These are phyloP conservation scores for Cichladusa arquata DNA, from an alignment of 2,113 vertebrate species.

Conservation along the genomic window DNA sequence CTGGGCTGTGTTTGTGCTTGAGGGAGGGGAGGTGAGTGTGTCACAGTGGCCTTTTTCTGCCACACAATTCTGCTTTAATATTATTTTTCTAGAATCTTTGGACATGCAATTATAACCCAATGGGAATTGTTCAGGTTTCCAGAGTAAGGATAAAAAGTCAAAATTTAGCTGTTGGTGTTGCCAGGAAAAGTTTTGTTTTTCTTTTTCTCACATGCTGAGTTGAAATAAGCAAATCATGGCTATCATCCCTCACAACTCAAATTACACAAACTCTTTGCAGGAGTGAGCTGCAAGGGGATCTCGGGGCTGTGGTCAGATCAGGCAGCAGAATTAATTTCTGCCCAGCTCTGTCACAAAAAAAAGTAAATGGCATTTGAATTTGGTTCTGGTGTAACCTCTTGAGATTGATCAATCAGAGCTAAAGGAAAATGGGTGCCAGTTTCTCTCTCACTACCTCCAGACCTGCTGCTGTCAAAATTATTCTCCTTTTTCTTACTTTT, in stretches of 20 bases:
- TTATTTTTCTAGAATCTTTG: neutral
- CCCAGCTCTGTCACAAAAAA: neutral
- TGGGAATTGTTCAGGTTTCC: neutral
- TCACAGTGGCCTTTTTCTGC: neutral
- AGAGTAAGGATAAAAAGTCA: neutral
- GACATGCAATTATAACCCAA: neutral
- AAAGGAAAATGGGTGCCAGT: neutral
- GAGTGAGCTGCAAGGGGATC: neutral
- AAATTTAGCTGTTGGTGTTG: neutral
- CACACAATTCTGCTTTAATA: neutral
- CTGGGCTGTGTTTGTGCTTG: neutral
- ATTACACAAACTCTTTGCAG: neutral
- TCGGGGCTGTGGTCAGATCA: neutral
- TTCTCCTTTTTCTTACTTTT: neutral
- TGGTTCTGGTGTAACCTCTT: neutral
- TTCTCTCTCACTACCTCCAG: neutral
- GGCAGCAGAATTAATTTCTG: neutral
- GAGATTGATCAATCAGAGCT: neutral
- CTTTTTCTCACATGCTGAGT: neutral
- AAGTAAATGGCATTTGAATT: neutral
- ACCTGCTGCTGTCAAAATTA: constrained; percentile 30
- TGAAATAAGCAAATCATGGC: neutral
- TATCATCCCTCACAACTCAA: neutral
- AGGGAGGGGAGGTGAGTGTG: neutral
- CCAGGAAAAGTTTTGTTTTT: neutral